Conservation (phyloP, 2,113 vertebrate genomes). For the Kobus ellipsiprymnus region DNA sequence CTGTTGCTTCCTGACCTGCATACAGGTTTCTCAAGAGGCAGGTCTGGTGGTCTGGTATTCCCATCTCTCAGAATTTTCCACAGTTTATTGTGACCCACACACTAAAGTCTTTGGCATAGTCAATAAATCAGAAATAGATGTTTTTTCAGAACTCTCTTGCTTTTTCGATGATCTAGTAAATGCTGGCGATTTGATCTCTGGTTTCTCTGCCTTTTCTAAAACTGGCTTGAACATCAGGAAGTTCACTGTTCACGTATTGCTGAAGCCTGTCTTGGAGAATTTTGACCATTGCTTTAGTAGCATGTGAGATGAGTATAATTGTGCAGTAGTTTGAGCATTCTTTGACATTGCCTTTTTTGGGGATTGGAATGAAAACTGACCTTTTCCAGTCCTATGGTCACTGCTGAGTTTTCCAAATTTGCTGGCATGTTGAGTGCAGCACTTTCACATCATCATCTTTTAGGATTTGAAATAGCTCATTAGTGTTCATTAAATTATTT, state of each 20-base stretch:
- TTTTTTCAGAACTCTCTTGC: not conserved
- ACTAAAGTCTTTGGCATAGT: not conserved
- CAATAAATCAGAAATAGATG: not conserved
- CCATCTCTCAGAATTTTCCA: not conserved
- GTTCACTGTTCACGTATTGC: not conserved
- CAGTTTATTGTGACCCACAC: not conserved
- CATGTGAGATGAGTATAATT: not conserved
- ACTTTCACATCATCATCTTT: not conserved
- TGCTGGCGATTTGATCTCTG: not conserved
- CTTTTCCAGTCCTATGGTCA: not conserved
- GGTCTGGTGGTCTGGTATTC: not conserved
- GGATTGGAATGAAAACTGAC: not conserved
- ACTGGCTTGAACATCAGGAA: not conserved
- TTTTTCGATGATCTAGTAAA: not conserved
- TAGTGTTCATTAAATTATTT: not conserved
- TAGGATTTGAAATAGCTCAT: not conserved
- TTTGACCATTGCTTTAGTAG: not conserved
- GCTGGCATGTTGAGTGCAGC: not conserved
- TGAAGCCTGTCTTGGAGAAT: not conserved
- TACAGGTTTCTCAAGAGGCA: not conserved
- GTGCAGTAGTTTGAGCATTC: not conserved
- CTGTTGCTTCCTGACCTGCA: not conserved
- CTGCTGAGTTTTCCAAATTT: not conserved
- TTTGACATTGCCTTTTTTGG: not conserved
- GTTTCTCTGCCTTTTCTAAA: not conserved